A percentile compares a stretch with the other conserved stretches of the same genome.
phyloP scores from a whole-genome alignment of 1,140 invertebrate species.

The Scaptodrosophila lebanonensis region DNA sequence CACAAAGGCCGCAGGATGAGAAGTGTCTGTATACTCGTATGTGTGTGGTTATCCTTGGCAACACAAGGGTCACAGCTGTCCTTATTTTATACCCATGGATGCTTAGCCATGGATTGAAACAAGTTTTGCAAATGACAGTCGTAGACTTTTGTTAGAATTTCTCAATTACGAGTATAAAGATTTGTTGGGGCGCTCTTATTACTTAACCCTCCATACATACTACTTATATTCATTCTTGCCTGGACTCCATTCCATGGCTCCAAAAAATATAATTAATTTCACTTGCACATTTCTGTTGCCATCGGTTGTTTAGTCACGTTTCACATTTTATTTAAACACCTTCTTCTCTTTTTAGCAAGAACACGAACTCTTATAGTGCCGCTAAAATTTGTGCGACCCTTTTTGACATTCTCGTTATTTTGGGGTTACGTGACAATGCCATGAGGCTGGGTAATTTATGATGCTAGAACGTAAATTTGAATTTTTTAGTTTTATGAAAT shows the following conservation, averaged over 20 bases:
- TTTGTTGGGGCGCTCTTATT: no score
- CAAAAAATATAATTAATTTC: constrained; percentile 65
- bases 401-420: constrained; percentile 42
- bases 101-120: no score
- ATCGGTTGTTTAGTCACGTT: constrained; percentile 25
- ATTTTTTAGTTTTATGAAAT: constrained; percentile 73
- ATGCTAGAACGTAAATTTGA: constrained; percentile 31
- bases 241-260: background rate
- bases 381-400: constrained; percentile 35
- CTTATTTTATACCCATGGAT: no score
- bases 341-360: background rate
- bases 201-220: no score
- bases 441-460: constrained; percentile 56
- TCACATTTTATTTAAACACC: background rate
- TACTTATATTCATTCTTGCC: no score
- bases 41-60: background rate
- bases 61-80: constrained; percentile 39
- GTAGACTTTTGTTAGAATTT: constrained; percentile 50
- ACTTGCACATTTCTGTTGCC: constrained; percentile 59
- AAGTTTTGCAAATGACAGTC: constrained; percentile 43
- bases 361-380: constrained; percentile 28
- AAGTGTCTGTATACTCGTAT: constrained; percentile 7
- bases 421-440: constrained; percentile 49
- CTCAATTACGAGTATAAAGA: constrained; percentile 68
- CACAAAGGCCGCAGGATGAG: constrained; percentile 47